phyloP scores from a whole-genome alignment of 1,140 invertebrate genomes.

The Drosophila setifemur region DNA sequence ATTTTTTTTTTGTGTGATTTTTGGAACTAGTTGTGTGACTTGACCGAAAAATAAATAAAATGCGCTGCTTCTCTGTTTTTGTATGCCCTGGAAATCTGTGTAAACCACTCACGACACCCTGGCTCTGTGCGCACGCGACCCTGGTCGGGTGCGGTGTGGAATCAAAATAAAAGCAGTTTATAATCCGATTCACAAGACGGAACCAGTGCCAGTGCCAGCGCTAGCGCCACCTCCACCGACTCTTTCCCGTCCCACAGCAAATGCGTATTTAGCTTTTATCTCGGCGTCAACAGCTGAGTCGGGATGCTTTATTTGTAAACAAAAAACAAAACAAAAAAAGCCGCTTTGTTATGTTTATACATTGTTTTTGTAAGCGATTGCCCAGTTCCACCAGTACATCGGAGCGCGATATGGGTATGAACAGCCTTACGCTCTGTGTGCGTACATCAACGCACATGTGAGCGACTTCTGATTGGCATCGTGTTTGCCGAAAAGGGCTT shows the following conservation, averaged over 20 bases:
- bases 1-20: too few relatives aligned
- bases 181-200: constrained; percentile 14
- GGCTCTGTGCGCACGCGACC: constrained; percentile 5
- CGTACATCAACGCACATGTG: too few relatives aligned
- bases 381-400: too few relatives aligned
- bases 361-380: background rate
- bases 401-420: too few relatives aligned
- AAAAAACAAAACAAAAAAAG: background rate
- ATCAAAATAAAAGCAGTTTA: constrained; percentile 12
- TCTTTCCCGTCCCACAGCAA: background rate
- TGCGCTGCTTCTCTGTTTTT: background rate
- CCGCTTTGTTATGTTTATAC: constrained; percentile 10
- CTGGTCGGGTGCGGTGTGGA: constrained; percentile 11
- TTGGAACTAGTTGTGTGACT: too few relatives aligned
- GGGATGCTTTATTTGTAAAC: constrained; percentile 21
- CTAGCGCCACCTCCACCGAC: constrained; percentile 2
- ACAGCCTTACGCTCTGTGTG: too few relatives aligned
- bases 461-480: too few relatives aligned
- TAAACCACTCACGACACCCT: constrained; percentile 3
- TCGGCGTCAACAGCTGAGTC: constrained; percentile 16
- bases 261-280: constrained; percentile 23
- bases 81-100: background rate
- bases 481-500: too few relatives aligned
- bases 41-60: too few relatives aligned
- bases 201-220: constrained; percentile 15